Evolutionary conservation across 2,797 vertebrate species (phyloP).

Genomic region (Phataginus tetradactyla): DNA sequence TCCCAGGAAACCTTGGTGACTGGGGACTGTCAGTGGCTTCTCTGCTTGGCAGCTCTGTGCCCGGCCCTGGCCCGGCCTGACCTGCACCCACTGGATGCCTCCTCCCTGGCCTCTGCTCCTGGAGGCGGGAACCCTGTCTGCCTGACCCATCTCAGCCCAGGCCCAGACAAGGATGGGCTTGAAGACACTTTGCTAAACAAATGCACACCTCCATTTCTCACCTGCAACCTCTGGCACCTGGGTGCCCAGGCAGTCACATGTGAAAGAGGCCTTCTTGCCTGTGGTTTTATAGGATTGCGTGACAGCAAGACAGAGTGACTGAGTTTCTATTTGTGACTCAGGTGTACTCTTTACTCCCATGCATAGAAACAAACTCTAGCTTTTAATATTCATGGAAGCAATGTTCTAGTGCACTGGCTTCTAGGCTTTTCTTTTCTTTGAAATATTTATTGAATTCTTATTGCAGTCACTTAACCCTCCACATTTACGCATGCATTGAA

Average conservation of each 20-base stretch:
- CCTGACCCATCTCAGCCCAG: background rate
- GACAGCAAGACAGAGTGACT: fast-evolving
- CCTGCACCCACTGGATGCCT: too few relatives aligned
- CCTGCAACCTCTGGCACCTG: fast-evolving
- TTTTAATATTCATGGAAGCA: background rate
- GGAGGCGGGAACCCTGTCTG: background rate
- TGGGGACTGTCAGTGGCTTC: fast-evolving
- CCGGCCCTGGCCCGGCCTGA: fast-evolving
- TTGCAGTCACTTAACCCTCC: background rate
- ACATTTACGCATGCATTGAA: fast-evolving
- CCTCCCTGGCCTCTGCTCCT: background rate
- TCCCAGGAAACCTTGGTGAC: background rate
- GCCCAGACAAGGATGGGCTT: background rate
- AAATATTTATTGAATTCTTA: background rate
- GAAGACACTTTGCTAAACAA: too few relatives aligned
- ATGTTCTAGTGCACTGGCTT: background rate
- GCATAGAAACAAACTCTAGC: background rate
- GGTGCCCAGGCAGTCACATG: fast-evolving
- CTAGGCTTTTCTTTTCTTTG: background rate
- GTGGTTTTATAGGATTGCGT: fast-evolving
- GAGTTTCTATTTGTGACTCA: background rate
- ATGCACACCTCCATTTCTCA: fast-evolving
- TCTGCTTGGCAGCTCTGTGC: fast-evolving
- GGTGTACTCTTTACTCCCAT: fast-evolving
- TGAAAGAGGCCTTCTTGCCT: too few relatives aligned